phyloP scores from a whole-genome alignment of 2,113 vertebrate species.

The Sterrhoptilus dennistouni region DNA sequence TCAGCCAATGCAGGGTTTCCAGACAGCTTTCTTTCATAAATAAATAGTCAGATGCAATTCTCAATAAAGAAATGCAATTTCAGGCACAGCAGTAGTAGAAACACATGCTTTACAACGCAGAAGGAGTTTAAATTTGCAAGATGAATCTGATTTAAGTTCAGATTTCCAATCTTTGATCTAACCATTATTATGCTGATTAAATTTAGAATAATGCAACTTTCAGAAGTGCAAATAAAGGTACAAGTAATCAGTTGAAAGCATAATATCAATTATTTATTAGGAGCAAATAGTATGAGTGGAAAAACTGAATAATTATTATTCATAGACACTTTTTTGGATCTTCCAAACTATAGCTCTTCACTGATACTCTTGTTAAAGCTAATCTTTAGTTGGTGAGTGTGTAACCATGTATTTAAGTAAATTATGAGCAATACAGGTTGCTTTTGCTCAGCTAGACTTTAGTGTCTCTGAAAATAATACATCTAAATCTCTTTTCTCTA shows the following conservation, averaged over 20 bases:
- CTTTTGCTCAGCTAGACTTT: neutral
- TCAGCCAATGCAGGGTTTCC: neutral
- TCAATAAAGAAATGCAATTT: constrained; percentile 34
- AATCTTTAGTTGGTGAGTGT: neutral
- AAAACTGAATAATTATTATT: neutral
- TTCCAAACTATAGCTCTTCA: neutral
- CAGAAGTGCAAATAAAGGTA: neutral
- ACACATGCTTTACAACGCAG: neutral
- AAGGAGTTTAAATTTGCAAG: constrained; percentile 29
- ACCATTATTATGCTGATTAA: neutral
- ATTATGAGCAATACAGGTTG: neutral
- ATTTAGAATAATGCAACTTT: constrained; percentile 3
- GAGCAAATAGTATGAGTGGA: neutral
- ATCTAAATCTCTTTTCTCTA: neutral
- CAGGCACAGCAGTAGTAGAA: neutral
- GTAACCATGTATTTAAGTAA: neutral
- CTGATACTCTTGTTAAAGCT: neutral
- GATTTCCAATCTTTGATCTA: neutral
- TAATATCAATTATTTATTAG: neutral
- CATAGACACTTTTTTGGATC: neutral
- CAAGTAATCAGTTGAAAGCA: neutral
- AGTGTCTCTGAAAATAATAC: neutral
- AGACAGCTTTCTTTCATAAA: constrained; percentile 15
- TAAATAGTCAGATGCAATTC: constrained; percentile 21
- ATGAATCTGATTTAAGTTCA: constrained; percentile 7